Conservation (phyloP, 2,113 vertebrate genomes). For the Tauraco erythrolophus region DNA sequence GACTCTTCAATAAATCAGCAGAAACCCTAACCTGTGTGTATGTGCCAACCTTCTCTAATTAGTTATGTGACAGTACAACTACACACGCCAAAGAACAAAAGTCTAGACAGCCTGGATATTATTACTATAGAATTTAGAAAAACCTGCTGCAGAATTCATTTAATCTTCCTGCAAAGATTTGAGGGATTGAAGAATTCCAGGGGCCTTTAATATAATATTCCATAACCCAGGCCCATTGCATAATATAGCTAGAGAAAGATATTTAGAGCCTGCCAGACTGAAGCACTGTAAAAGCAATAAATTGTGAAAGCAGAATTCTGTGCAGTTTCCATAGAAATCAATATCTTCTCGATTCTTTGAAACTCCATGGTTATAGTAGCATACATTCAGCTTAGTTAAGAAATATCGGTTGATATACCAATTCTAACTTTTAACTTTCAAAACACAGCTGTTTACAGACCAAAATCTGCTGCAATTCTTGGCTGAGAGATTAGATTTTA, state of each 20-base stretch:
- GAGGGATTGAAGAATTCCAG: conserved; percentile 50
- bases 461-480: neutral
- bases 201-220: conserved; percentile 56
- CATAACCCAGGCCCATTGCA: neutral
- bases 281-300: conserved; percentile 48
- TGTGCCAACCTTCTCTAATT: conserved; percentile 3
- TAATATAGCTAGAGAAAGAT: neutral
- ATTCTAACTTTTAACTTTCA: neutral
- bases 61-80: conserved; percentile 31
- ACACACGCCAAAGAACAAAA: conserved; percentile 18
- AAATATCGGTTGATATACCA: neutral
- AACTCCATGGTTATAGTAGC: neutral
- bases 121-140: conserved; percentile 25
- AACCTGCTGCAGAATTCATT: conserved; percentile 58
- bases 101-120: conserved; percentile 44
- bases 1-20: neutral
- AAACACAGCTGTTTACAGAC: neutral
- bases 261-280: conserved; percentile 10
- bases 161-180: conserved; percentile 40
- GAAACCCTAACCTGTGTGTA: neutral
- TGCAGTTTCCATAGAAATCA: conserved; percentile 41
- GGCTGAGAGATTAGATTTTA: neutral
- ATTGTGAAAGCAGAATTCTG: conserved; percentile 7
- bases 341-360: neutral
- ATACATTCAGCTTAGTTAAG: neutral